Percentiles rank a stretch among this genome's conserved stretches.
phyloP scores from a whole-genome alignment of 2,797 vertebrate species.

The Tadarida brasiliensis region DNA sequence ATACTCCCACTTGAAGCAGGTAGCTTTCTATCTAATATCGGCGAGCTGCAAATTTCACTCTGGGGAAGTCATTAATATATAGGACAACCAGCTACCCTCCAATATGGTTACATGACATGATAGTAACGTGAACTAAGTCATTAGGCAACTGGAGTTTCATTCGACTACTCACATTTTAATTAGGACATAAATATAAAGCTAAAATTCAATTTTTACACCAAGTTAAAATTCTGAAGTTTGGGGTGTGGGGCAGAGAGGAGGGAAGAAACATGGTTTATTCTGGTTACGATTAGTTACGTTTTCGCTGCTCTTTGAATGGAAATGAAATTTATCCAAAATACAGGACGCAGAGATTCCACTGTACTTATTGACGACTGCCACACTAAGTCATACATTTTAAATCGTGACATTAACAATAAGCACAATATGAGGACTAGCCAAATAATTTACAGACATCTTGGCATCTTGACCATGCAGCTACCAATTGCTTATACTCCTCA shows the following conservation, averaged over 20 bases:
- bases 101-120: background rate
- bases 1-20: background rate
- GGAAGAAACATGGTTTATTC: slow-evolving; percentile 43
- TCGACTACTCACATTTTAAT: slow-evolving; percentile 42
- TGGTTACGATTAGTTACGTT: background rate
- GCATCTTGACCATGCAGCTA: slow-evolving; percentile 54
- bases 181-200: slow-evolving; percentile 43
- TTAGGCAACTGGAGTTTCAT: slow-evolving; percentile 34
- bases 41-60: background rate
- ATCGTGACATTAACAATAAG: slow-evolving; percentile 46
- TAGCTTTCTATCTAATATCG: slow-evolving; percentile 37
- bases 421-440: slow-evolving; percentile 56
- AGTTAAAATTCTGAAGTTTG: slow-evolving; percentile 61
- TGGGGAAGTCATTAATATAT: background rate
- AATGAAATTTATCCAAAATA: slow-evolving; percentile 49
- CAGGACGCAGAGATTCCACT: background rate
- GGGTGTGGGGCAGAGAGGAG: background rate
- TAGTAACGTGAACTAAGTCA: background rate
- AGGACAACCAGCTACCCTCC: background rate
- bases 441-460: slow-evolving; percentile 65
- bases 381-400: slow-evolving; percentile 61
- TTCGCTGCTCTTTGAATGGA: slow-evolving; percentile 20
- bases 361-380: slow-evolving; percentile 32
- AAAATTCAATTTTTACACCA: slow-evolving; percentile 39
- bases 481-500: slow-evolving; percentile 44